phyloP scores from a whole-genome alignment of 2,888 invertebrate species.

The Onchidella celtica region DNA sequence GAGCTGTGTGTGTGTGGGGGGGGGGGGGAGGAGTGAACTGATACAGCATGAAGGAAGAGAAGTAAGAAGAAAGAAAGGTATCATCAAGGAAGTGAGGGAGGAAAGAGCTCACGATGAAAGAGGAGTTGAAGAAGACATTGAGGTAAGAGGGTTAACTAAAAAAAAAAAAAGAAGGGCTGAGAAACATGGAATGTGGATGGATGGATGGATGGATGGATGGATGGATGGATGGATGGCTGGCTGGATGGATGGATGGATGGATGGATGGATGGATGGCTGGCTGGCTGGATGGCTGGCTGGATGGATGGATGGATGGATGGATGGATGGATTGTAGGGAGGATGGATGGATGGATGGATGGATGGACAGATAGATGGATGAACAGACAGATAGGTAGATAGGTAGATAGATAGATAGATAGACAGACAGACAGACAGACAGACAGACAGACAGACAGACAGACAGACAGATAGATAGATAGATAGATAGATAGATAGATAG shows the following conservation, averaged over 20 bases:
- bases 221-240: neutral
- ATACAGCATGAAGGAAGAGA: neutral
- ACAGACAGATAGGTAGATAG: too few species aligned
- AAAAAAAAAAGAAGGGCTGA: neutral
- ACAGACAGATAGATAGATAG: too few species aligned
- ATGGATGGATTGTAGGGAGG: too few species aligned
- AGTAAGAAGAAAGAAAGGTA: neutral
- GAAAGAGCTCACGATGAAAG: neutral
- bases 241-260: too few species aligned
- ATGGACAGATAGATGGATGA: too few species aligned
- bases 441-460: too few species aligned
- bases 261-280: too few species aligned
- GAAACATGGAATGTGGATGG: neutral
- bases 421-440: too few species aligned
- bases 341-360: too few species aligned
- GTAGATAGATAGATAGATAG: too few species aligned
- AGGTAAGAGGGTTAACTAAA: neutral
- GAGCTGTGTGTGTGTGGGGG: neutral
- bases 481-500: constrained; percentile 2
- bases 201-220: neutral
- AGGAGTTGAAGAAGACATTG: neutral
- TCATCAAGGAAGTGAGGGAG: neutral
- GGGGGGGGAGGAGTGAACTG: neutral
- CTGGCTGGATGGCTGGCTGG: too few species aligned
- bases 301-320: too few species aligned